phyloP scores from a whole-genome alignment of 2,797 vertebrate genomes.

The Nothura maculosa region DNA sequence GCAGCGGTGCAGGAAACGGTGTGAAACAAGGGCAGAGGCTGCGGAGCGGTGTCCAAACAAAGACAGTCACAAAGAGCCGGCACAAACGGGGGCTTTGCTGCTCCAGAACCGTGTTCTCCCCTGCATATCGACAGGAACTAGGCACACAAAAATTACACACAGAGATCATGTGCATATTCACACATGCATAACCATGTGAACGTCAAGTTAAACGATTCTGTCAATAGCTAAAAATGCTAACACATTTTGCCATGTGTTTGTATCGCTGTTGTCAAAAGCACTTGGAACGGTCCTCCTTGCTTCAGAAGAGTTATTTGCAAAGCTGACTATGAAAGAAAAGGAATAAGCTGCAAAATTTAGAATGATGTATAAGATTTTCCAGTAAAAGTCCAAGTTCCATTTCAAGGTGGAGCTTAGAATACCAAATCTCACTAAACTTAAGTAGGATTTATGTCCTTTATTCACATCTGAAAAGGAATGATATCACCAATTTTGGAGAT shows the following conservation, averaged over 20 bases:
- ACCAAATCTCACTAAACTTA: not conserved
- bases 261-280: not conserved
- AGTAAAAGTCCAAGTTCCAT: not conserved
- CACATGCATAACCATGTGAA: not conserved
- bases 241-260: not conserved
- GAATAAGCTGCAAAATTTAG: not conserved
- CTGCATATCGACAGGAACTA: not conserved
- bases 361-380: not conserved
- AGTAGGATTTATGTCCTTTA: not conserved
- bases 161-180: not conserved
- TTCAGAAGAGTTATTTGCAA: not conserved
- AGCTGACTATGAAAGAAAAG: not conserved
- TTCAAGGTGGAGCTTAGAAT: not conserved
- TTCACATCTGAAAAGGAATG: not conserved
- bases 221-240: not conserved
- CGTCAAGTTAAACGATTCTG: not conserved
- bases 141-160: not conserved
- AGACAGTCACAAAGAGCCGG: slow-evolving; percentile 30
- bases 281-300: not conserved
- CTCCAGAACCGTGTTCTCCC: not conserved
- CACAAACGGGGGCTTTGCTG: not conserved
- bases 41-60: slow-evolving; percentile 50
- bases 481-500: rapidly evolving
- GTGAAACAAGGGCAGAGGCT: slow-evolving; percentile 76
- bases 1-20: slow-evolving; percentile 73